phyloP scores from a whole-genome alignment of 2,888 invertebrate species.

The Cephus runcator region DNA sequence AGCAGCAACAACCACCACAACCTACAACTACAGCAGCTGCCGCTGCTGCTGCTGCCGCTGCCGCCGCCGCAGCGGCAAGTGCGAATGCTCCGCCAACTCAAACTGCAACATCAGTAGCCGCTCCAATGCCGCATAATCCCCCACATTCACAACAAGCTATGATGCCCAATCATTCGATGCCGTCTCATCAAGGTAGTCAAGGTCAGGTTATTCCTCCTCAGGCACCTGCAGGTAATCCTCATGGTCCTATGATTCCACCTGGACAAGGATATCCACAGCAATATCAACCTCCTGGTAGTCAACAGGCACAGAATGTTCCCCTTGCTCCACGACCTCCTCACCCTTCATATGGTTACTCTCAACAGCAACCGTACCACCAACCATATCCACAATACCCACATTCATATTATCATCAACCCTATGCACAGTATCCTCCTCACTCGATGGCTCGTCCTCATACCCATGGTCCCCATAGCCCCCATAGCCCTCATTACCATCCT shows the following conservation, averaged over 20 bases:
- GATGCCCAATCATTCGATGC: constrained; percentile 58
- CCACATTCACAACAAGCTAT: constrained; percentile 44
- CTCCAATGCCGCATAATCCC: constrained; percentile 46
- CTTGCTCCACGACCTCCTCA: constrained; percentile 70
- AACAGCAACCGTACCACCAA: constrained; percentile 67
- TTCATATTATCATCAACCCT: constrained; percentile 68
- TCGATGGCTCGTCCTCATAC: constrained; percentile 65
- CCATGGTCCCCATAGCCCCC: constrained; percentile 52
- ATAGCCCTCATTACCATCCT: constrained; percentile 59
- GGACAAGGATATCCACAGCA: constrained; percentile 63
- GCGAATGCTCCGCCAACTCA: constrained; percentile 39
- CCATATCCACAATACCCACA: constrained; percentile 68
- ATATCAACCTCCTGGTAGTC: constrained; percentile 61
- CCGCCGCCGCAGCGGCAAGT: constrained; percentile 36
- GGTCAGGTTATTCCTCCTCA: constrained; percentile 53
- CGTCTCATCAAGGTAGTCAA: constrained; percentile 51
- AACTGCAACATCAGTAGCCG: constrained; percentile 41
- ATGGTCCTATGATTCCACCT: constrained; percentile 55
- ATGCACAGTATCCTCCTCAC: constrained; percentile 70
- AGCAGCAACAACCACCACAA: constrained; percentile 46
- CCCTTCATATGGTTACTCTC: constrained; percentile 67
- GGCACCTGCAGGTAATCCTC: constrained; percentile 50
- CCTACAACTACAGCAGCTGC: constrained; percentile 25
- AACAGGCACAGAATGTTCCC: constrained; percentile 67
- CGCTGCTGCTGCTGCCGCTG: constrained; percentile 28